Conservation (phyloP, 2,888 invertebrate species). For the Caprella mutica region DNA sequence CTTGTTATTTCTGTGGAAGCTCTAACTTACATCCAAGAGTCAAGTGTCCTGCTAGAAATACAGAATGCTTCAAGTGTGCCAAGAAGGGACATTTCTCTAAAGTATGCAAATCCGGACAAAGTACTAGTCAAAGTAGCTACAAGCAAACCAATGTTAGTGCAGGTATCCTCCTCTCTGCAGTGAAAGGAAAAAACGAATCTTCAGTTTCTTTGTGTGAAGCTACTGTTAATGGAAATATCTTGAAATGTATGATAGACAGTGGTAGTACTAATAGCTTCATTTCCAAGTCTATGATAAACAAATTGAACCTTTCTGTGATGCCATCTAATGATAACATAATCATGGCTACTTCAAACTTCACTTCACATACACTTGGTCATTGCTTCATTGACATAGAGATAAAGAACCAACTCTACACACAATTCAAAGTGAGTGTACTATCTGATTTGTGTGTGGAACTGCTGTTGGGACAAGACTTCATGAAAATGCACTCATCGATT, state of each 20-base stretch:
- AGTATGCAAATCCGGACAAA: neutral
- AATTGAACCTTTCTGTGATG: neutral
- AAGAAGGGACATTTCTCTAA: neutral
- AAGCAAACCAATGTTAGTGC: neutral
- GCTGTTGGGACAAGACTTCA: constrained; percentile 5
- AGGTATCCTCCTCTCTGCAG: neutral
- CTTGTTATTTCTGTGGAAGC: neutral
- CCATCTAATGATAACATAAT: neutral
- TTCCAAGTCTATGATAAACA: neutral
- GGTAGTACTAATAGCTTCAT: constrained; percentile 1
- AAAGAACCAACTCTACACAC: neutral
- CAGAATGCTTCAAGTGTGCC: neutral
- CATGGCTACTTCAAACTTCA: neutral
- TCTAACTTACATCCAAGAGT: neutral
- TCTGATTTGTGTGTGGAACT: constrained; percentile 10
- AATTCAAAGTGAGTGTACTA: neutral
- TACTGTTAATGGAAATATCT: neutral
- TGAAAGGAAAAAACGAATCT: no score
- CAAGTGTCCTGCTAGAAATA: neutral
- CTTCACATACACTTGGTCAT: neutral
- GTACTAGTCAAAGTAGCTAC: neutral
- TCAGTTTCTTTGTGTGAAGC: no score
- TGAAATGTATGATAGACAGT: neutral
- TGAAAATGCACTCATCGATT: constrained; percentile 1
- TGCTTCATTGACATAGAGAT: neutral